Evolutionary conservation across 2,888 invertebrate genomes (phyloP).

Genomic region (Chaetogeoica ovagalla): DNA sequence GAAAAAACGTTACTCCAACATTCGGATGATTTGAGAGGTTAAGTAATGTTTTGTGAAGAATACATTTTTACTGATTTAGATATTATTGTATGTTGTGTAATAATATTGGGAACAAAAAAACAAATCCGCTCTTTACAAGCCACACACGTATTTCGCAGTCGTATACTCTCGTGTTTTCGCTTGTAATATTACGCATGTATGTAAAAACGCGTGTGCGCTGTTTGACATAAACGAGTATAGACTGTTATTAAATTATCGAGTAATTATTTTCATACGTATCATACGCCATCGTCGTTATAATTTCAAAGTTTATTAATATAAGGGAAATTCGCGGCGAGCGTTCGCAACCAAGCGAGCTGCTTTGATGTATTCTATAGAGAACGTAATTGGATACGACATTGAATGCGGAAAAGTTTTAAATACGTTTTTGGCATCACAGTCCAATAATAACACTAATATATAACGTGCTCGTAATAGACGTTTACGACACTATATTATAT

Average conservation of each 20-base stretch:
- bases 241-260: slow-evolving; percentile 9
- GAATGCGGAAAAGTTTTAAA: slow-evolving; percentile 36
- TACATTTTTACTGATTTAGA: too few relatives aligned
- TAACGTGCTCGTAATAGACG: too few relatives aligned
- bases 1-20: too few relatives aligned
- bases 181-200: too few relatives aligned
- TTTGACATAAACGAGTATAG: slow-evolving; percentile 4
- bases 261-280: slow-evolving; percentile 35
- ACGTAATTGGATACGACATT: slow-evolving; percentile 40
- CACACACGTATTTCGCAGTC: too few relatives aligned
- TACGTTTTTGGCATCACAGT: slow-evolving; percentile 2
- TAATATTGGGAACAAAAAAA: too few relatives aligned
- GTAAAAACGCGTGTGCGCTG: background rate
- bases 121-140: too few relatives aligned
- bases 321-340: slow-evolving; percentile 5
- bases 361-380: slow-evolving; percentile 27
- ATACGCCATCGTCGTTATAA: slow-evolving; percentile 9
- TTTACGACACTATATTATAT: too few relatives aligned
- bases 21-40: too few relatives aligned
- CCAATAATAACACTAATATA: slow-evolving; percentile 7
- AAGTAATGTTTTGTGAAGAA: too few relatives aligned
- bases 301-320: slow-evolving; percentile 42
- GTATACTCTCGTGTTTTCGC: too few relatives aligned
- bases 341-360: slow-evolving; percentile 3
- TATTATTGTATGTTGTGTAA: too few relatives aligned